Conservation (phyloP, 2,888 invertebrate species). For the Dendrolimus pini region DNA sequence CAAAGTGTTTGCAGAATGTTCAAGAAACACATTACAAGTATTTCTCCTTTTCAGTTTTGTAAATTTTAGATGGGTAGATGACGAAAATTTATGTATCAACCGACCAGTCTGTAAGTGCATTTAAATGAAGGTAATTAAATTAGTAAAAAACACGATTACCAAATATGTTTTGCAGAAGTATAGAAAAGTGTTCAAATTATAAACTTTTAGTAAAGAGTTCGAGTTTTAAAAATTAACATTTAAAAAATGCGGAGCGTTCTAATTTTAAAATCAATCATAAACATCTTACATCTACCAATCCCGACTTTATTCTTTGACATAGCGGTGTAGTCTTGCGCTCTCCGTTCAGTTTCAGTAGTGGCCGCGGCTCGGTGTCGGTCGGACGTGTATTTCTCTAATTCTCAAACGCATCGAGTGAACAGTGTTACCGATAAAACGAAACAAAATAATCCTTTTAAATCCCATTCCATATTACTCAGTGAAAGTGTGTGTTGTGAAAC, state of each 20-base stretch:
- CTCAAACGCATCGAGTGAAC: conserved; percentile 38
- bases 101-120: too few relatives aligned
- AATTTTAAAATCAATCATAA: conserved; percentile 24
- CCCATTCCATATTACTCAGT: conserved; percentile 9
- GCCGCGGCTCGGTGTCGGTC: conserved; percentile 40
- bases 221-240: too few relatives aligned
- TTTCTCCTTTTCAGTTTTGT: too few relatives aligned
- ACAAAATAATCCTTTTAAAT: conserved; percentile 8
- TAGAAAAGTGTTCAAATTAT: too few relatives aligned
- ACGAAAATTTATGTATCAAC: too few relatives aligned
- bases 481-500: conserved; percentile 34
- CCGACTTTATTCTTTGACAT: conserved; percentile 38
- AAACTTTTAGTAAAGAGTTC: too few relatives aligned
- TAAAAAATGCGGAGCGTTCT: neutral
- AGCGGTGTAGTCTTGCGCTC: conserved; percentile 56
- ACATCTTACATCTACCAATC: conserved; percentile 13
- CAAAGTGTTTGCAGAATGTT: too few relatives aligned
- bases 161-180: too few relatives aligned
- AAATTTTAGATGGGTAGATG: too few relatives aligned
- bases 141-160: too few relatives aligned
- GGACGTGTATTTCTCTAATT: conserved; percentile 30
- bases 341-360: conserved; percentile 40
- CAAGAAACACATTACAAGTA: too few relatives aligned
- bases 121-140: too few relatives aligned
- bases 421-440: conserved; percentile 43